Evolutionary conservation across 2,888 invertebrate genomes (phyloP).

Genomic region (Harpagoxenus sublaevis): DNA sequence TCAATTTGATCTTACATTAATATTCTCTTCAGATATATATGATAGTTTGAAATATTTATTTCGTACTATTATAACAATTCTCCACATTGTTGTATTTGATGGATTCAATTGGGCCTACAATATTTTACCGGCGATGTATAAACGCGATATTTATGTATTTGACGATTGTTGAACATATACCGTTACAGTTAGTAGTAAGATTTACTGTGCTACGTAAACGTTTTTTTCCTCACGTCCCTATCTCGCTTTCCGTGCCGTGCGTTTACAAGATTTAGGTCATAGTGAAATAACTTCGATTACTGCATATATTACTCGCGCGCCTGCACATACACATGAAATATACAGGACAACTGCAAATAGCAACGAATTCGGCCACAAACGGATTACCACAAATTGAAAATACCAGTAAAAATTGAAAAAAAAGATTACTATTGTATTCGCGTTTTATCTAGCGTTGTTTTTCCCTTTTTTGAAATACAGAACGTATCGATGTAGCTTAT

Average conservation of each 20-base stretch:
- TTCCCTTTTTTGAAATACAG: not conserved
- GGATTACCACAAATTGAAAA: constrained; percentile 51
- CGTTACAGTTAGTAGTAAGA: constrained; percentile 9
- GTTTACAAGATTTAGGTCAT: constrained; percentile 38
- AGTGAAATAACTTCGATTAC: constrained; percentile 46
- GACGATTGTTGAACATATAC: constrained; percentile 18
- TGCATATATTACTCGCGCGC: constrained; percentile 21
- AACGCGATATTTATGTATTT: constrained; percentile 22
- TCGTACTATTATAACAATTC: not conserved
- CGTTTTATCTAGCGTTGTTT: constrained; percentile 2
- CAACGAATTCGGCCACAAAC: constrained; percentile 4
- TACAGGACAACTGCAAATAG: constrained; percentile 27
- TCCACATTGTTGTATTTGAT: no score
- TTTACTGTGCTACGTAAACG: constrained; percentile 26
- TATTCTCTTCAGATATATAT: not conserved
- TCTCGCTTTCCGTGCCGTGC: constrained; percentile 1
- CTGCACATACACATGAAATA: constrained; percentile 7
- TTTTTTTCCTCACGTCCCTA: constrained; percentile 7
- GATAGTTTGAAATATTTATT: not conserved
- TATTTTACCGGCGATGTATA: not conserved
- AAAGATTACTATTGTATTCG: not conserved
- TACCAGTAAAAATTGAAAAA: constrained; percentile 20
- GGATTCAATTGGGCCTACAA: not conserved
- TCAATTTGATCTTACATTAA: not conserved
- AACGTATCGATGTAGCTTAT: not conserved